Evolutionary conservation across 2,888 invertebrate species (phyloP), one percentile per base, ranked within the genome.

Genomic region (Nycteola revayana): DNA sequence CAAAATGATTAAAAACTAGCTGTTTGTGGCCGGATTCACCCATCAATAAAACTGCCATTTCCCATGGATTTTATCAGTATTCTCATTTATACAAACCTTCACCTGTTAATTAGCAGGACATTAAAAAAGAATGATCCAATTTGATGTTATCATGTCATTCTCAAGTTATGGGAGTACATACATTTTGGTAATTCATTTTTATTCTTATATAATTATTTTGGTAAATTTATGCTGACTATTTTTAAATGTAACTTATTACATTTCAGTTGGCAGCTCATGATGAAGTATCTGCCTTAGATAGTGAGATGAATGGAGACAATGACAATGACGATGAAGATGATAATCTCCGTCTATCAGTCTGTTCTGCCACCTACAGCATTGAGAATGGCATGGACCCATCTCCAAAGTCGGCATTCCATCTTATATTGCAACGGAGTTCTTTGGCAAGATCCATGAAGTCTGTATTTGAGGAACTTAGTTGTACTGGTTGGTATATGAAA

Each of bases 401-500:
- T 1, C 83, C 87, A 0, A 85, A 84, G 56, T 93, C 93, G 0
- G 94, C 96, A 0, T 96, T 95, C 65, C 93, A 94, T 63, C 86
- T 93, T 7, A 97, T 97, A 59, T 83, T 97, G 24, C 93, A 95
- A 60, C 92, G 93, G 46, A 96, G 96, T 67, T 93, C 92, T 2
- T 82, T 98, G 28, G 98, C 98, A 0, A 91, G 93, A 56, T 94
- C 96, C 49, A 91, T 98, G 58, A 96, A 95, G 70, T 91, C 92
- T 38, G 93, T 95, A 8, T 96, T 94, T 75, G 94, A 95, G 59
- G 94, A 94, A 70, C 88, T 95, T 1, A 92, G 92, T 63, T 90
- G 90, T 53, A 90, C 91, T 46, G 92, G 91, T 90, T 53, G 49
- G 56, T 41, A 14, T 14, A n/a, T n/a, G n/a, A n/a, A n/a, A n/a